phyloP scores from a whole-genome alignment of 2,888 invertebrate genomes.

The Cryptus armator region DNA sequence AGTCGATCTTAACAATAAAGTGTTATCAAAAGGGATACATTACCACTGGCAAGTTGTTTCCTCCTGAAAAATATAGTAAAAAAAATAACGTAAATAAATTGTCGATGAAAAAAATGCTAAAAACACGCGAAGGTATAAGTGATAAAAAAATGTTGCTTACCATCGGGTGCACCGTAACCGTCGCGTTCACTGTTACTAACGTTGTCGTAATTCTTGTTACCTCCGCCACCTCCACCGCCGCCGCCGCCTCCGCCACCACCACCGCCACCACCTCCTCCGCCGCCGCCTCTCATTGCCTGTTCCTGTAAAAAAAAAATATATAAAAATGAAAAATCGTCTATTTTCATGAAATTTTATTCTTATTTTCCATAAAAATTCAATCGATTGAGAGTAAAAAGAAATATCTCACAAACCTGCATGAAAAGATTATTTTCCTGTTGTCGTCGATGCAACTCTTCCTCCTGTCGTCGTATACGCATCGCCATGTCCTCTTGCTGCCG shows the following conservation, averaged over 20 bases:
- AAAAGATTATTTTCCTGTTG: constrained; percentile 95
- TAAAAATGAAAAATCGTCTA: background rate
- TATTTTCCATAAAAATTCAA: constrained; percentile 1
- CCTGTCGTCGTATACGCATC: constrained; percentile 91
- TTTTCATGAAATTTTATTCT: background rate
- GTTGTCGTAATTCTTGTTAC: constrained; percentile 82
- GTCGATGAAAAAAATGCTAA: constrained; percentile 7
- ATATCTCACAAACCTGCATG: constrained; percentile 88
- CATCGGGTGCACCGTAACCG: constrained; percentile 81
- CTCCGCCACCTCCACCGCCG: constrained; percentile 65
- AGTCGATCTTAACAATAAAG: constrained; percentile 55
- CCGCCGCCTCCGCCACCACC: constrained; percentile 73
- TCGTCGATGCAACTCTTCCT: constrained; percentile 93
- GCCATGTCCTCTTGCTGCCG: constrained; percentile 93
- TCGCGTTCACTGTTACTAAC: constrained; percentile 81
- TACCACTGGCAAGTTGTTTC: constrained; percentile 85
- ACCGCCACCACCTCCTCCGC: constrained; percentile 73
- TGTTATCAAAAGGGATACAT: constrained; percentile 79
- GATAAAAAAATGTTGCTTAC: constrained; percentile 72
- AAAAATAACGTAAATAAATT: constrained; percentile 37
- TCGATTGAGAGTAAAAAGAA: background rate
- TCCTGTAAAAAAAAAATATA: constrained; percentile 76
- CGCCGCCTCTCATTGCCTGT: constrained; percentile 82
- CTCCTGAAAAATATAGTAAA: constrained; percentile 77
- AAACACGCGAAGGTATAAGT: background rate